These are phyloP conservation scores for Charina bottae DNA, from an alignment of 2,113 vertebrate species.

Conservation along the genomic window DNA sequence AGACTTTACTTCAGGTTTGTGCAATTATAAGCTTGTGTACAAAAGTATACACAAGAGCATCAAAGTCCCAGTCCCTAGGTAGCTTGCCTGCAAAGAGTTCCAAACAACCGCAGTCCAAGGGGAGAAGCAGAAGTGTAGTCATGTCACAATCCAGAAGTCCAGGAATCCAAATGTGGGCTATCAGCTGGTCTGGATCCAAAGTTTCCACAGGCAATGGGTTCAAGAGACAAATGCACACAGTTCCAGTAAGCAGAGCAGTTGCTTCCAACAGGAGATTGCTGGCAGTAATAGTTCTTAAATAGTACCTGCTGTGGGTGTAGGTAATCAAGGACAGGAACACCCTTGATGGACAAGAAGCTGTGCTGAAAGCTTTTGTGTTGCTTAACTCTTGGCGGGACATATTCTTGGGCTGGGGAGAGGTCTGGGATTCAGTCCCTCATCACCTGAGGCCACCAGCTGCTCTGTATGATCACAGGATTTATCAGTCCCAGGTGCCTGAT, in stretches of 20 bases:
- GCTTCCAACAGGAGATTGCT: background rate
- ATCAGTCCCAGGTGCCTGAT: background rate
- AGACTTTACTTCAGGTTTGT: background rate
- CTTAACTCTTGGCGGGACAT: background rate
- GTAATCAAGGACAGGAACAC: background rate
- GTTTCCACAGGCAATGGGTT: background rate
- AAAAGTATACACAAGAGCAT: background rate
- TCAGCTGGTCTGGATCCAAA: background rate
- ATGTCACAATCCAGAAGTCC: background rate
- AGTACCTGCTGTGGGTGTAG: too few relatives aligned
- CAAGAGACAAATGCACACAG: background rate
- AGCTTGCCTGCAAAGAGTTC: background rate
- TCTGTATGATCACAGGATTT: background rate
- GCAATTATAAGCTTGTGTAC: background rate
- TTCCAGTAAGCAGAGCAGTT: background rate
- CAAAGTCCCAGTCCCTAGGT: background rate
- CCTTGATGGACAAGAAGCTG: background rate
- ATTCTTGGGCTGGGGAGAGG: background rate
- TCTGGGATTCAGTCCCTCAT: background rate
- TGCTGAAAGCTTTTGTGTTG: background rate
- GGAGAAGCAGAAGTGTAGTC: background rate
- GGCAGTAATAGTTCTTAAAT: too few relatives aligned
- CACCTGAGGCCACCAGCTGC: background rate
- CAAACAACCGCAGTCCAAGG: background rate
- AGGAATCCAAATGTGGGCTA: background rate